Base-by-base conservation (phyloP, 2,113 vertebrate genomes). In the Sinocyclocheilus maitianheensis region DNA sequence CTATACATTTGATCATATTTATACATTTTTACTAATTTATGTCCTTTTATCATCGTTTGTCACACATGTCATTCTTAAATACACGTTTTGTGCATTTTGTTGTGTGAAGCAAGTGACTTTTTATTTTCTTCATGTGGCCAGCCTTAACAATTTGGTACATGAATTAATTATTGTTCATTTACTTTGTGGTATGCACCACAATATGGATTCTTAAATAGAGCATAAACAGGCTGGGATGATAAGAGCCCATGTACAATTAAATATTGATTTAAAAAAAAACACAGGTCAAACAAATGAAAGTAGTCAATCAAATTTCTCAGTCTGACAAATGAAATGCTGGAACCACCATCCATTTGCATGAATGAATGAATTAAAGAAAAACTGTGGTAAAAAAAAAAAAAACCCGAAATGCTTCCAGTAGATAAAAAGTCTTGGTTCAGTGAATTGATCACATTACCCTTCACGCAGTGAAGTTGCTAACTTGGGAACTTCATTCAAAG, bases 121-220 rank as follows among this genome's bases (percentile, higher is more conserved):
- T 34, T 34, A 2, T 46, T 60, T 72, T 83, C 60, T 71, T 82
- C 80, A 65, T 53, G 72, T 63, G 85, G 84, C 72, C 34, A 48
- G 37, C 85, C 78, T 77, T 88, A 83, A 86, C 79, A 58, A 81
- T 89, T 93, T 93, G 90, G 91, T 92, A 80, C 88, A 93, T 95
- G 86, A 93, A 94, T 94, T 91, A 95, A 94, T 94, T 86, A 93
- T 94, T 91, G 79, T 89, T 92, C 91, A 90, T 92, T 95, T 93
- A 93, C 79, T 95, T 92, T 93, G 92, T 92, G 92, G 92, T 81
- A 83, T 72, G 51, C 20, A 86, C 92, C 89, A 88, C 87, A 88
- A 87, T 84, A 89, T 89, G 81, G 88, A 88, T 90, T 87, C 83
- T 83, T 89, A 91, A 90, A 90, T 90, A 92, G 88, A 91, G 88